Evolutionary conservation across 2,797 vertebrate genomes (phyloP).

Genomic region (Alectoris magna): DNA sequence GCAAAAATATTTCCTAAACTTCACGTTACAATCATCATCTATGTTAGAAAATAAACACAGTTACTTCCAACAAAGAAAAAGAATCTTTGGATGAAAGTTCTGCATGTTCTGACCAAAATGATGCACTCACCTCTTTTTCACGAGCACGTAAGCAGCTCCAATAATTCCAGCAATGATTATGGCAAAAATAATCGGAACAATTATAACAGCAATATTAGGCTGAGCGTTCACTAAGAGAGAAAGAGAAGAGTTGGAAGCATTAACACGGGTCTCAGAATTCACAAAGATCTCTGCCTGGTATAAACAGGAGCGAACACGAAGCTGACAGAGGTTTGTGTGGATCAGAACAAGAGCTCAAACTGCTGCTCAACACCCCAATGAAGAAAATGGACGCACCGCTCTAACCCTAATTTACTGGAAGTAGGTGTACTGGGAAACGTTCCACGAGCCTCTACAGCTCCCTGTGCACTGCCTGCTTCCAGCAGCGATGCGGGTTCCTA

Average conservation of each 20-base stretch:
- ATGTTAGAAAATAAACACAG: neutral
- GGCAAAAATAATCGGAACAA: conserved; percentile 88
- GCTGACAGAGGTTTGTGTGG: neutral
- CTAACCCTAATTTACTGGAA: neutral
- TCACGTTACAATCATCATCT: neutral
- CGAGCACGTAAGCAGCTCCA: conserved; percentile 82
- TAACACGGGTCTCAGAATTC: neutral
- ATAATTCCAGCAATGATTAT: conserved; percentile 86
- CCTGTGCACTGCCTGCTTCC: neutral
- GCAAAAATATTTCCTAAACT: neutral
- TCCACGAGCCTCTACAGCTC: neutral
- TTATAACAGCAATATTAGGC: conserved; percentile 87
- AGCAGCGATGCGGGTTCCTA: neutral
- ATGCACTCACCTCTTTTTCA: conserved; percentile 89
- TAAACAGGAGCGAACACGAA: neutral
- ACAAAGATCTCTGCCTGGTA: neutral
- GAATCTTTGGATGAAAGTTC: neutral
- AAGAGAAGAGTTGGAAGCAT: neutral
- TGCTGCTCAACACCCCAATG: neutral
- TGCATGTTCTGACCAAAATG: neutral
- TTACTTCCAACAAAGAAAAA: neutral
- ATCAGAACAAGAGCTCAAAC: neutral
- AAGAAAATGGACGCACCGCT: neutral
- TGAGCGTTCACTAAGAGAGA: conserved; percentile 73
- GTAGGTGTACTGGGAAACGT: neutral